Evolutionary conservation across 2,888 invertebrate species (phyloP).

Genomic region (Megastigmus dorsalis): DNA sequence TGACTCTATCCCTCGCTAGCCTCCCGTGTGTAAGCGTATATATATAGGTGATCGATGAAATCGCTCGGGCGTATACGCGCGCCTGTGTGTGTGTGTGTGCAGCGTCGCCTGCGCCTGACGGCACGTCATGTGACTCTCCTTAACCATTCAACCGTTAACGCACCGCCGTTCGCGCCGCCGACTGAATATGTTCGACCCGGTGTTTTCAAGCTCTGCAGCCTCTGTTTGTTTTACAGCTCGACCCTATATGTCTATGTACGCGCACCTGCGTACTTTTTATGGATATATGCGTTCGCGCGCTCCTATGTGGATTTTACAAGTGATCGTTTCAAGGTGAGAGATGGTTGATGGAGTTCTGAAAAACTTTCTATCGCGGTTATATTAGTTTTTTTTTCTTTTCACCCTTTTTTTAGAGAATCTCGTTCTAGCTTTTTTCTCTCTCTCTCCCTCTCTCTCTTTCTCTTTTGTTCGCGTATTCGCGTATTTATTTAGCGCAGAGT

Average conservation of each 20-base stretch:
- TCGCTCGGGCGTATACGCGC: background rate
- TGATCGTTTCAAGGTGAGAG: background rate
- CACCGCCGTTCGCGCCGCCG: too few species aligned
- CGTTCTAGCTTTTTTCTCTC: too few species aligned
- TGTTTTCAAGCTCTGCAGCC: background rate
- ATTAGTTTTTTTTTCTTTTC: too few species aligned
- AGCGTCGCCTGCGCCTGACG: slow-evolving; percentile 10
- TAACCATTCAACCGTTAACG: background rate
- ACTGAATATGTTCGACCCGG: background rate
- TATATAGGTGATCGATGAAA: slow-evolving; percentile 43
- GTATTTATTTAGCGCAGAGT: too few species aligned
- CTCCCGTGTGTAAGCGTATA: too few species aligned
- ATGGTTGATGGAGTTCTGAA: too few species aligned
- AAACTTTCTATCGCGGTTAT: too few species aligned
- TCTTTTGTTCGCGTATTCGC: too few species aligned
- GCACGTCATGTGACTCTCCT: slow-evolving; percentile 32
- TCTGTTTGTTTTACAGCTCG: background rate
- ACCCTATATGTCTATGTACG: background rate
- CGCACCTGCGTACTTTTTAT: background rate
- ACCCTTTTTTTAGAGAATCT: too few species aligned
- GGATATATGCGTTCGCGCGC: background rate
- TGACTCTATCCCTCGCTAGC: too few species aligned
- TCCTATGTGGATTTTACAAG: background rate
- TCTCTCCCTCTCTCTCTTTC: too few species aligned
- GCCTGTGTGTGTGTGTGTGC: background rate